Conservation (phyloP, 1,140 invertebrate genomes). For the Dinothrombium tinctorium region DNA sequence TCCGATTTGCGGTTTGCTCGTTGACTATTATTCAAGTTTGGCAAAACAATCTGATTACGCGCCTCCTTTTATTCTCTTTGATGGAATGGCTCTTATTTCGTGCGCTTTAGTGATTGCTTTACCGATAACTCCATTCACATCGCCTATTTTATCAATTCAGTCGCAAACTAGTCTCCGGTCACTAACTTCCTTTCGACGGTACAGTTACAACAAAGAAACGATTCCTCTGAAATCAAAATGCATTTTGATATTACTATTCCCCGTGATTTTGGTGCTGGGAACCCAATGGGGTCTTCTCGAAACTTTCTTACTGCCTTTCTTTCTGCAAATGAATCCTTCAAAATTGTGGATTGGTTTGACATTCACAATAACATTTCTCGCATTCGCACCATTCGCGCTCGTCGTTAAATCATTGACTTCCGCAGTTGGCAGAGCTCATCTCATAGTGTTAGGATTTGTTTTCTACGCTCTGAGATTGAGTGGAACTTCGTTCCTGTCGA, state of each 20-base stretch:
- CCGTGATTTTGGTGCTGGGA: slow-evolving; percentile 13
- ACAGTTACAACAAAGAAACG: neutral
- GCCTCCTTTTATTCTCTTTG: slow-evolving; percentile 12
- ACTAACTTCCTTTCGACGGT: neutral
- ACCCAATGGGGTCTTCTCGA: slow-evolving; percentile 13
- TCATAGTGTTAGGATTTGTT: slow-evolving; percentile 14
- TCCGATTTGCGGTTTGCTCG: slow-evolving; percentile 12
- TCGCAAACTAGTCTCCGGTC: slow-evolving; percentile 4
- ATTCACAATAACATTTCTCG: slow-evolving; percentile 10
- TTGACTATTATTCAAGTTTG: slow-evolving; percentile 13
- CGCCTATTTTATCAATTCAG: neutral
- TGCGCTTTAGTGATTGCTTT: slow-evolving; percentile 12
- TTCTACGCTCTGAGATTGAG: slow-evolving; percentile 15
- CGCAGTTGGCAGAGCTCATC: slow-evolving; percentile 14
- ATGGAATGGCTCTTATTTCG: slow-evolving; percentile 13
- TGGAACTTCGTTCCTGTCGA: slow-evolving; percentile 13
- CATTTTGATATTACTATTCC: slow-evolving; percentile 9
- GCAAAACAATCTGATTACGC: slow-evolving; percentile 12
- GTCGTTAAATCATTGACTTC: slow-evolving; percentile 15
- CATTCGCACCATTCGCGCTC: slow-evolving; percentile 11
- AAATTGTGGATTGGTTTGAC: slow-evolving; percentile 11
- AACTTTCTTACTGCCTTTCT: slow-evolving; percentile 11
- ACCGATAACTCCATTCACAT: slow-evolving; percentile 7
- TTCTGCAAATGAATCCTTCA: slow-evolving; percentile 9
- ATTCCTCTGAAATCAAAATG: neutral